Conservation (phyloP, 2,888 invertebrate genomes). For the Petrophora chlorosata region DNA sequence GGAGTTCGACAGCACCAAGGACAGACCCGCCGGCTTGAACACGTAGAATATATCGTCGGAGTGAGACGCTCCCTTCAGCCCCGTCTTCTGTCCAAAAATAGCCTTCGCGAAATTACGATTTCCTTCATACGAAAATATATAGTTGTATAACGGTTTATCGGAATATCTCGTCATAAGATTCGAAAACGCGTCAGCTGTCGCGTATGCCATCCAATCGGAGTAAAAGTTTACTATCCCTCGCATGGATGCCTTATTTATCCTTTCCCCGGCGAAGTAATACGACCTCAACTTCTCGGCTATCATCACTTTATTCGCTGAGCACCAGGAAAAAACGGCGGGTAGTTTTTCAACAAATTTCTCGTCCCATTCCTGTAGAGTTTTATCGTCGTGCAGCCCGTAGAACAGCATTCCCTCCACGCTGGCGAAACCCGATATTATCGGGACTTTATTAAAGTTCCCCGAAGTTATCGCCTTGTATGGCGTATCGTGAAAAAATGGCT, state of each 20-base stretch:
- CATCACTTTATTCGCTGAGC: slow-evolving; percentile 49
- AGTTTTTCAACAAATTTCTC: slow-evolving; percentile 60
- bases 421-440: slow-evolving; percentile 63
- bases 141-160: slow-evolving; percentile 62
- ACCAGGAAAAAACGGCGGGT: slow-evolving; percentile 68
- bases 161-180: slow-evolving; percentile 55
- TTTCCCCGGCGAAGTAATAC: slow-evolving; percentile 59
- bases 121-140: slow-evolving; percentile 68
- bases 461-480: slow-evolving; percentile 66
- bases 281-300: slow-evolving; percentile 57
- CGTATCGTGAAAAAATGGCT: slow-evolving; percentile 66
- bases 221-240: slow-evolving; percentile 56
- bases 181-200: slow-evolving; percentile 57
- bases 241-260: slow-evolving; percentile 45
- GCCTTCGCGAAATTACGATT: slow-evolving; percentile 62
- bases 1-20: slow-evolving; percentile 42
- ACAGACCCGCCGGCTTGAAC: slow-evolving; percentile 65
- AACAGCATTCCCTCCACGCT: slow-evolving; percentile 68
- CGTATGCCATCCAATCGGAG: slow-evolving; percentile 68
- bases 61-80: slow-evolving; percentile 59
- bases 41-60: slow-evolving; percentile 73
- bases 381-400: slow-evolving; percentile 58
- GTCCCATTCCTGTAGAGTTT: slow-evolving; percentile 56
- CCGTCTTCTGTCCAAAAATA: slow-evolving; percentile 44
- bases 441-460: slow-evolving; percentile 65